These are phyloP conservation scores for Drosophila triauraria DNA, from an alignment of 1,140 invertebrate species.

Conservation along the genomic window DNA sequence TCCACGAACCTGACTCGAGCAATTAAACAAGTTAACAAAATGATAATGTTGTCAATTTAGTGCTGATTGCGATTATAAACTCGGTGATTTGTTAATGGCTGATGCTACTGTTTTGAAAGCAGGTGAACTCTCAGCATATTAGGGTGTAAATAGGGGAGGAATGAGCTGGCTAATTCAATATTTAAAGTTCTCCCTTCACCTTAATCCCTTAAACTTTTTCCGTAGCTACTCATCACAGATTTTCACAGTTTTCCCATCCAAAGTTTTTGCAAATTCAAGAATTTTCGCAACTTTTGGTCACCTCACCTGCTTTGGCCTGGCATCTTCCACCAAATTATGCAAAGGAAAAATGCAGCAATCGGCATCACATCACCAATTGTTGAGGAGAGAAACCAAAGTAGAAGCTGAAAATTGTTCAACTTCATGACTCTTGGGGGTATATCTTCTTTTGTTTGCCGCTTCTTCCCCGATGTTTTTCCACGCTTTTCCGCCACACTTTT, in stretches of 20 bases:
- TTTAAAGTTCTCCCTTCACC: neutral
- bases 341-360: conserved; percentile 67
- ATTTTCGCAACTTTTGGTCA: conserved; percentile 53
- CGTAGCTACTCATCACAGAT: neutral
- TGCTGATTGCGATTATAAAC: conserved; percentile 26
- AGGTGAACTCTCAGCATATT: neutral
- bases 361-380: conserved; percentile 19
- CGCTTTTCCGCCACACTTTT: conserved; percentile 62
- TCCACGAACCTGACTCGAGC: conserved; percentile 3
- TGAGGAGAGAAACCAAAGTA: conserved; percentile 14
- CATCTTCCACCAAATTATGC: conserved; percentile 61
- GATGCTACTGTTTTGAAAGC: neutral
- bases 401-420: conserved; percentile 31
- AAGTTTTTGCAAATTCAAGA: conserved; percentile 16
- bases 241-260: neutral
- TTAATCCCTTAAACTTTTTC: neutral
- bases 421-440: conserved; percentile 9
- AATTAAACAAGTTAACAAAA: conserved; percentile 55
- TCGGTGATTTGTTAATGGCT: conserved; percentile 16
- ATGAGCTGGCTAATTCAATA: neutral
- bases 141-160: neutral
- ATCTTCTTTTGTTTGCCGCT: conserved; percentile 33
- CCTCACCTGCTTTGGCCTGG: conserved; percentile 26
- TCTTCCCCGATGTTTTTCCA: conserved; percentile 50
- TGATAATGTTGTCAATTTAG: conserved; percentile 47